Evolutionary conservation across 2,888 invertebrate genomes (phyloP).

Genomic region (Rotaria magnacalcarata): DNA sequence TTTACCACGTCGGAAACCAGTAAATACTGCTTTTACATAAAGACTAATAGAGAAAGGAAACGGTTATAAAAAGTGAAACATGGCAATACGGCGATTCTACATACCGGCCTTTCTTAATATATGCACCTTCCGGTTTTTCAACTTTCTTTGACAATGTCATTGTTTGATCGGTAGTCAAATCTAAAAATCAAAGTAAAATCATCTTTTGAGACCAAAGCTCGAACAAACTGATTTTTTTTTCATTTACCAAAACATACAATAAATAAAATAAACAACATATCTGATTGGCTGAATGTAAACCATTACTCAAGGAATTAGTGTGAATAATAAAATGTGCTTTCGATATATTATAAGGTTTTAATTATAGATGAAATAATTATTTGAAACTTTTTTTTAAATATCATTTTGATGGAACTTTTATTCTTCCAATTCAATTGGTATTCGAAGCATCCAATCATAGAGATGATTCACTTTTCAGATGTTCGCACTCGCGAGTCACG

Average conservation of each 20-base stretch:
- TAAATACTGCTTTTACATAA: constrained; percentile 94
- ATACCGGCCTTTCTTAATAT: constrained; percentile 27
- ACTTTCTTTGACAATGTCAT: constrained; percentile 30
- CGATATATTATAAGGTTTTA: not conserved
- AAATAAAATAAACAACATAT: not conserved
- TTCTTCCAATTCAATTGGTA: not conserved
- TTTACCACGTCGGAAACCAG: constrained; percentile 80
- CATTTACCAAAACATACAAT: not conserved
- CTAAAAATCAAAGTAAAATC: not conserved
- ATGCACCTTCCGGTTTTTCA: not conserved
- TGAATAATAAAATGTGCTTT: not conserved
- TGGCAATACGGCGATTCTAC: not conserved
- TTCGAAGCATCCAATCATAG: not conserved
- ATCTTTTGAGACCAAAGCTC: not conserved
- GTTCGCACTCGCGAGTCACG: too few species aligned
- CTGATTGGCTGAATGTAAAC: not conserved
- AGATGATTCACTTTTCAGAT: not conserved
- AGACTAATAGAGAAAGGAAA: not conserved
- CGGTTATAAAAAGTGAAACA: not conserved
- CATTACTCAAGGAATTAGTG: not conserved
- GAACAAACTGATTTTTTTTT: not conserved
- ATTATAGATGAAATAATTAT: not conserved
- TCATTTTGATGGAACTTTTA: not conserved
- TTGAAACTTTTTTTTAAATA: not conserved
- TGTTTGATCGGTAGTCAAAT: constrained; percentile 18